Evolutionary conservation across 2,888 invertebrate species (phyloP).

Genomic region (Cryptocephalus primarius): DNA sequence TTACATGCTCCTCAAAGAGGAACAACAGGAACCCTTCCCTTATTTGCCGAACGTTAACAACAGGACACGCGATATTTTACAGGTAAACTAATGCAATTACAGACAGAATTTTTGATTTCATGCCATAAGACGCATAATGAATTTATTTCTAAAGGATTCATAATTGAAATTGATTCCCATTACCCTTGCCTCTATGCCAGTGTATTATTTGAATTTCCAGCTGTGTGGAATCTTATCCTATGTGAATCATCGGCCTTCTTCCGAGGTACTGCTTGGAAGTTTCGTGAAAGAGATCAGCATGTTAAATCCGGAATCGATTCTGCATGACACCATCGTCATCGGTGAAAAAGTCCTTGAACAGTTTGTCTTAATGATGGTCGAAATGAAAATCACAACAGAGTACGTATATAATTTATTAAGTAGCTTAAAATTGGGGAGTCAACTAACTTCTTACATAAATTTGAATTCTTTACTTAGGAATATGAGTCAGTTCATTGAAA

Average conservation of each 20-base stretch:
- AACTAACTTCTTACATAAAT: no score
- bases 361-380: conserved; percentile 45
- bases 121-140: no score
- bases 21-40: conserved; percentile 51
- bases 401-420: conserved; percentile 25
- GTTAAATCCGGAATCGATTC: conserved; percentile 1
- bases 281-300: conserved; percentile 16
- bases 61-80: conserved; percentile 60
- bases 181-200: no score
- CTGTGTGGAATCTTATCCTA: conserved; percentile 22
- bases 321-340: conserved; percentile 4
- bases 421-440: no score
- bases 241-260: conserved; percentile 6
- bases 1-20: conserved; percentile 49
- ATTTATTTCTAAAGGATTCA: no score
- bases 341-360: conserved; percentile 29
- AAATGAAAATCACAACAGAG: conserved; percentile 46
- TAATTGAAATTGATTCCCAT: no score
- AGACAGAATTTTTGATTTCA: no score
- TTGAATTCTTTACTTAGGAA: no score
- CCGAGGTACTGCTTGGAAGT: conserved; percentile 17
- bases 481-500: no score
- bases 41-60: conserved; percentile 64
- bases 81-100: conserved; percentile 41
- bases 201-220: conserved; percentile 13